A percentile compares a stretch with the other conserved stretches of the same genome.
Conservation (phyloP, 2,113 vertebrate species). For the Paramisgurnus dabryanus region DNA sequence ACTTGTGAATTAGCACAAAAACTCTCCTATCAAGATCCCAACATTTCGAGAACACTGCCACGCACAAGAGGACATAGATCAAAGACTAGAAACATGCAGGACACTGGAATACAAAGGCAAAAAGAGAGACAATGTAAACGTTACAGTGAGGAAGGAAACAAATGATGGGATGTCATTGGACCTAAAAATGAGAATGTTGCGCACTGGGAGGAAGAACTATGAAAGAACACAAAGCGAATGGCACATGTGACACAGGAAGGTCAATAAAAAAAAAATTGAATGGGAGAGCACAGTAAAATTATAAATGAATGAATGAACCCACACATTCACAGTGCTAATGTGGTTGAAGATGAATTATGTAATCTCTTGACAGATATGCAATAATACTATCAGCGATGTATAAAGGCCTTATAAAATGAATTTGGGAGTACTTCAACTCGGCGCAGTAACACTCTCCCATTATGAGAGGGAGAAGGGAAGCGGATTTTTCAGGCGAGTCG, state of each 20-base stretch:
- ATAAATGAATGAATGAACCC: conserved; percentile 41
- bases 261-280: conserved; percentile 44
- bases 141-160: conserved; percentile 39
- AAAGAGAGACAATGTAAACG: conserved; percentile 24
- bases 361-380: too few species aligned
- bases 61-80: conserved; percentile 50
- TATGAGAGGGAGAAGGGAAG: too few species aligned
- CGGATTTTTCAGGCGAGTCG: too few species aligned
- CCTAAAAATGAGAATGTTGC: conserved; percentile 25
- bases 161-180: conserved; percentile 35
- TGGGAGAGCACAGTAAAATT: conserved; percentile 26
- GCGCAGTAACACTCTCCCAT: too few species aligned
- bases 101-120: conserved; percentile 44
- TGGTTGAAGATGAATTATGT: neutral
- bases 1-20: conserved; percentile 37
- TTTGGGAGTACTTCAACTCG: too few species aligned
- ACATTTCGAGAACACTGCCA: conserved; percentile 23
- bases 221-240: conserved; percentile 25
- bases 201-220: conserved; percentile 19
- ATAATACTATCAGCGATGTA: too few species aligned
- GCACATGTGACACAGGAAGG: conserved; percentile 17
- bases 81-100: neutral
- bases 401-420: too few species aligned
- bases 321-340: neutral
- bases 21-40: conserved; percentile 13